phyloP scores from a whole-genome alignment of 2,113 vertebrate genomes.

The Istiophorus platypterus region DNA sequence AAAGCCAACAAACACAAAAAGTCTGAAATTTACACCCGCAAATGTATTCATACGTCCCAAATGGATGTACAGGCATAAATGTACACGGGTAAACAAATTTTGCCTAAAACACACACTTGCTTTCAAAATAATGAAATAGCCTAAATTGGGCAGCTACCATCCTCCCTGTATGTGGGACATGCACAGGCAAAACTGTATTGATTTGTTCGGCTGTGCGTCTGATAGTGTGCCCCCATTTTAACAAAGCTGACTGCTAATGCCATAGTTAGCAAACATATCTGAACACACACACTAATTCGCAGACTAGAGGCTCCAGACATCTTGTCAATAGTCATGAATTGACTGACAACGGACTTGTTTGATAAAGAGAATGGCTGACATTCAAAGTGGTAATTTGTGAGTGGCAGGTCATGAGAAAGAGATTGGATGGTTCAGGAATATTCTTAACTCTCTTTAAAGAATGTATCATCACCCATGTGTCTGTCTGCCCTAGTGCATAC shows the following conservation, averaged over 20 bases:
- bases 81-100: neutral
- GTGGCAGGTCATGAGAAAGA: constrained; percentile 65
- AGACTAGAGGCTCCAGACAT: constrained; percentile 57
- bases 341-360: constrained; percentile 81
- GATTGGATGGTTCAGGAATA: constrained; percentile 75
- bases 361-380: constrained; percentile 82
- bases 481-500: constrained; percentile 77
- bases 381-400: constrained; percentile 82
- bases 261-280: constrained; percentile 53
- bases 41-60: constrained; percentile 10
- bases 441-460: constrained; percentile 80
- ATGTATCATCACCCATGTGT: constrained; percentile 82
- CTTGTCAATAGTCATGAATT: constrained; percentile 74
- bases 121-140: constrained; percentile 63
- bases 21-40: constrained; percentile 5
- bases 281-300: constrained; percentile 50
- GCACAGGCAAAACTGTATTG: constrained; percentile 83
- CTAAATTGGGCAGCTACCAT: constrained; percentile 52
- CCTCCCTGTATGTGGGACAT: constrained; percentile 85
- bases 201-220: constrained; percentile 79
- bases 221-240: constrained; percentile 71
- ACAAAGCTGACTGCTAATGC: constrained; percentile 68
- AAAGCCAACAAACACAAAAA: constrained; percentile 16
- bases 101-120: neutral
- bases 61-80: neutral